Percentiles rank a stretch among this genome's conserved stretches.
These are phyloP conservation scores for Rapana venosa DNA, from an alignment of 2,888 invertebrate genomes.

Conservation along the genomic window DNA sequence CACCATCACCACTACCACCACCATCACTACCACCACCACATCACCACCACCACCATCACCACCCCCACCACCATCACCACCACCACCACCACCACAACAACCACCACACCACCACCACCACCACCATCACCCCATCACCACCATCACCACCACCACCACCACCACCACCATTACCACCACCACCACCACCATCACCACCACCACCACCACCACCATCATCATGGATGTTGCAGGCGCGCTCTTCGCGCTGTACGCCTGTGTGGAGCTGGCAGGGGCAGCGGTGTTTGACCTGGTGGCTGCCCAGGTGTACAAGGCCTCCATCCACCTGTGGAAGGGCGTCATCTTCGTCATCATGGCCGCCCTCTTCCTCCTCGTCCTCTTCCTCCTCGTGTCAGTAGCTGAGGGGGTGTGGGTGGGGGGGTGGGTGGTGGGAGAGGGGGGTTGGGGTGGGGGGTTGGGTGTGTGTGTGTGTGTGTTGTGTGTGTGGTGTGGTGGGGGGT, in stretches of 20 bases:
- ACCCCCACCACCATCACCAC: no score
- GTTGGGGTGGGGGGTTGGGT: neutral
- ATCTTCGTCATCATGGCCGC: conserved; percentile 54
- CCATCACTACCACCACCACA: no score
- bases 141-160: no score
- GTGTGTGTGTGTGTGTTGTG: neutral
- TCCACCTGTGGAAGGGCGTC: conserved; percentile 49
- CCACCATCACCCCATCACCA: no score
- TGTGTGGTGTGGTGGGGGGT: no score
- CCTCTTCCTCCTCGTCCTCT: conserved; percentile 48
- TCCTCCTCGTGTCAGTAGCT: conserved; percentile 52
- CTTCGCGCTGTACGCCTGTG: conserved; percentile 54
- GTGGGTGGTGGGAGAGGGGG: neutral
- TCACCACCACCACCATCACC: no score
- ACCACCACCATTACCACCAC: no score
- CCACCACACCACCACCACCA: no score
- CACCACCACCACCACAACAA: no score
- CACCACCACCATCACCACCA: no score
- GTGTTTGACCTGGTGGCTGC: conserved; percentile 47
- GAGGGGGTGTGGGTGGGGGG: neutral
- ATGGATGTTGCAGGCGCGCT: conserved; percentile 52
- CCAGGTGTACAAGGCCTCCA: conserved; percentile 52
- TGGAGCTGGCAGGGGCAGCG: conserved; percentile 53
- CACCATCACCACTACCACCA: no score
- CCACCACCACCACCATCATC: no score